Conservation (phyloP, 2,797 vertebrate species). For the Diceros bicornis region DNA sequence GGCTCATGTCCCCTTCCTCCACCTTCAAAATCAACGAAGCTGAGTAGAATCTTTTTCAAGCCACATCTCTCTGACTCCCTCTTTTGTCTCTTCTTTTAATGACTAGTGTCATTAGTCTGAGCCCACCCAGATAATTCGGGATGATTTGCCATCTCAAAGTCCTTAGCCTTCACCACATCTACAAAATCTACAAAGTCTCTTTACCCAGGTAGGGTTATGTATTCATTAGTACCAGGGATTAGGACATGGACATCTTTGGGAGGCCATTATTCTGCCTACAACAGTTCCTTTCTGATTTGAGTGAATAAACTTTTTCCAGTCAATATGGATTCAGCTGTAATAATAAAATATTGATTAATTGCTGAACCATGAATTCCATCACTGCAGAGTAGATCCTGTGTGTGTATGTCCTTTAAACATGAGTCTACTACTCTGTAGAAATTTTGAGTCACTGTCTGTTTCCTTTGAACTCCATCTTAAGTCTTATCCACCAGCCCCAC, state of each 20-base stretch:
- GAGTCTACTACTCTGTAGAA: not conserved
- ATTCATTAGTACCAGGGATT: not conserved
- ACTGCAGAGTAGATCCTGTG: not conserved
- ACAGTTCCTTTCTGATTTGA: not conserved
- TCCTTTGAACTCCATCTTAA: slow-evolving; percentile 1
- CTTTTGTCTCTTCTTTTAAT: not conserved
- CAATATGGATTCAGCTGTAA: not conserved
- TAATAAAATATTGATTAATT: not conserved
- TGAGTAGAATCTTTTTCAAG: not conserved
- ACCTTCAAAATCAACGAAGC: not conserved
- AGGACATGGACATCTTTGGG: not conserved
- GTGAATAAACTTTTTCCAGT: not conserved
- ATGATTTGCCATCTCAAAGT: not conserved
- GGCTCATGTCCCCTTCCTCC: not conserved
- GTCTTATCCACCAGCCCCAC: not conserved
- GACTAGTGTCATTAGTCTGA: not conserved
- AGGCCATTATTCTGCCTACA: not conserved
- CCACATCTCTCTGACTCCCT: not conserved
- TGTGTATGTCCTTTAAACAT: not conserved
- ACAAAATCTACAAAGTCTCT: not conserved
- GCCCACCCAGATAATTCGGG: not conserved
- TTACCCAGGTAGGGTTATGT: not conserved
- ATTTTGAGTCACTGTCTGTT: not conserved
- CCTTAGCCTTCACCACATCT: not conserved
- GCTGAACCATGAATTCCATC: not conserved